phyloP scores from a whole-genome alignment of 2,888 invertebrate genomes.

The Ormyrus pomaceus region DNA sequence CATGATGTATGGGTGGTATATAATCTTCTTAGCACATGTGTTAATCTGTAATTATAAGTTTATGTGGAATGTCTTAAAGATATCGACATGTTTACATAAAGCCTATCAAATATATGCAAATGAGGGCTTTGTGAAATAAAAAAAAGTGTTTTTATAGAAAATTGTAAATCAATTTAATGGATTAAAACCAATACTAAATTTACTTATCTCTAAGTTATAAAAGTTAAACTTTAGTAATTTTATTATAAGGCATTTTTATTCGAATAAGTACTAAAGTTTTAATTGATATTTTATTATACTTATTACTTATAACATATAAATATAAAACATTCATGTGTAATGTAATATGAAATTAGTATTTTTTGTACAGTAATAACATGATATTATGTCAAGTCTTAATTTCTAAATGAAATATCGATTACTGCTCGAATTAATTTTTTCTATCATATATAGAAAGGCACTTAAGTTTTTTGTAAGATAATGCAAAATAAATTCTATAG shows the following conservation, averaged over 20 bases:
- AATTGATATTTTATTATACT: conserved; percentile 39
- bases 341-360: conserved; percentile 51
- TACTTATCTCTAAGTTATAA: conserved; percentile 22
- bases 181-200: conserved; percentile 22
- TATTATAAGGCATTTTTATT: conserved; percentile 31
- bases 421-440: conserved; percentile 53
- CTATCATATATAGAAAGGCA: conserved; percentile 51
- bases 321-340: conserved; percentile 52
- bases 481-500: conserved; percentile 55
- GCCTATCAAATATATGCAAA: conserved; percentile 22
- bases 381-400: conserved; percentile 51
- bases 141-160: conserved; percentile 40
- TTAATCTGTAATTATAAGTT: conserved; percentile 37
- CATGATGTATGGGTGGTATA: conserved; percentile 18
- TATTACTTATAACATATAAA: conserved; percentile 53
- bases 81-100: conserved; percentile 20
- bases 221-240: conserved; percentile 14
- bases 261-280: conserved; percentile 15
- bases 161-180: conserved; percentile 39
- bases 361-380: conserved; percentile 56
- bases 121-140: conserved; percentile 37
- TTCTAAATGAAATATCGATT: conserved; percentile 46
- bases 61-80: not conserved
- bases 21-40: conserved; percentile 22
- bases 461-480: conserved; percentile 55